phyloP scores from a whole-genome alignment of 2,797 vertebrate genomes.

The Heterohyrax brucei region DNA sequence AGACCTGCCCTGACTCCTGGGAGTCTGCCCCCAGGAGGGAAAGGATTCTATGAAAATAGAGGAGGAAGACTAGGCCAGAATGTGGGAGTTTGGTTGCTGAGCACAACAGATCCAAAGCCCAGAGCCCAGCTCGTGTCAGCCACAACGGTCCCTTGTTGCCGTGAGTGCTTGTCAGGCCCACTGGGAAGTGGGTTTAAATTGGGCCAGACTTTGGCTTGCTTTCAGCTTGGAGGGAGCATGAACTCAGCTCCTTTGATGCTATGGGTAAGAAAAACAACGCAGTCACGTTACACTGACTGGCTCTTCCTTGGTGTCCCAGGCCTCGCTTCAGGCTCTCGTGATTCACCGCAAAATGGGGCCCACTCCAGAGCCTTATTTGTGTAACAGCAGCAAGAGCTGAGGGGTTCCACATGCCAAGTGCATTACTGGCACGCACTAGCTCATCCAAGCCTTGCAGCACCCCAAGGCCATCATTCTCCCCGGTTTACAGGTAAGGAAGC shows the following conservation, averaged over 20 bases:
- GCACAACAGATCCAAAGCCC: fast-evolving
- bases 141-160: fast-evolving
- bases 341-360: no score
- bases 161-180: not conserved
- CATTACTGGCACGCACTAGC: fast-evolving
- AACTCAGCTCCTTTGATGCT: not conserved
- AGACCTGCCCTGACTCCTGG: fast-evolving
- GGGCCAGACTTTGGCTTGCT: not conserved
- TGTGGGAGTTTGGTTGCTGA: fast-evolving
- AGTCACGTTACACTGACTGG: fast-evolving
- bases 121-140: not conserved
- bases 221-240: not conserved
- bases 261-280: not conserved
- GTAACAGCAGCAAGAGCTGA: fast-evolving
- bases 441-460: no score
- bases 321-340: fast-evolving
- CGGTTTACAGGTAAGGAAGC: not conserved
- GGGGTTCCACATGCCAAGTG: fast-evolving
- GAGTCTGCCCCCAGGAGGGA: not conserved
- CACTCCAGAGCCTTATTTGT: no score
- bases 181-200: not conserved
- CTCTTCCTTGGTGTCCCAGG: not conserved
- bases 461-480: fast-evolving
- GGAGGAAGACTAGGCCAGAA: not conserved
- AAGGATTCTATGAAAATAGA: not conserved